phyloP scores from a whole-genome alignment of 2,797 vertebrate genomes.

The Naso thynnoides region DNA sequence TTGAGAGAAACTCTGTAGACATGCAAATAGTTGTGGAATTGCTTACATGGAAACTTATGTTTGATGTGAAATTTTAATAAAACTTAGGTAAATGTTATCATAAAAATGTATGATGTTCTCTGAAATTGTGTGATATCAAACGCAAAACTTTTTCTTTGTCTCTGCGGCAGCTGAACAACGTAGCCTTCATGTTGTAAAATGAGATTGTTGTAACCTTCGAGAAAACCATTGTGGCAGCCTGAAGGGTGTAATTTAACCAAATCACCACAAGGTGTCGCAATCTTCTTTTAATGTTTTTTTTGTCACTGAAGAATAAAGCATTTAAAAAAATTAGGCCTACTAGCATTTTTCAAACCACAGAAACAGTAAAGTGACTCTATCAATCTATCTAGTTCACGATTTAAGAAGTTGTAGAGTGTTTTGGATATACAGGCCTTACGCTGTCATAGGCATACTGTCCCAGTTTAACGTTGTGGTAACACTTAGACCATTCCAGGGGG shows the following conservation, averaged over 20 bases:
- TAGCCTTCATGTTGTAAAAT: not conserved
- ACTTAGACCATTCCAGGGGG: no score
- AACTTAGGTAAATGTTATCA: not conserved
- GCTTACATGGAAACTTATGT: no score
- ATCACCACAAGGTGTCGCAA: conserved; percentile 33
- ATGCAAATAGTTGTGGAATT: no score
- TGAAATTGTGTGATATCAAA: not conserved
- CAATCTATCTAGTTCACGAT: no score
- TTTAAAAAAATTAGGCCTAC: not conserved
- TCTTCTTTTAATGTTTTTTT: not conserved
- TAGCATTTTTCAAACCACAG: not conserved
- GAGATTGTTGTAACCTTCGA: not conserved
- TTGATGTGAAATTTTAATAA: not conserved
- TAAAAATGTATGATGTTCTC: not conserved
- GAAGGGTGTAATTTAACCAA: not conserved
- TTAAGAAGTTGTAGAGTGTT: no score
- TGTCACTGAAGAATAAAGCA: not conserved
- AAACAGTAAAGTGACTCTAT: not conserved
- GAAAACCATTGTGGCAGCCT: not conserved
- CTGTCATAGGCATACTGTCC: no score
- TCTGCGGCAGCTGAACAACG: conserved; percentile 29
- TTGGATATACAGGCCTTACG: no score
- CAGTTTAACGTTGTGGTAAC: no score
- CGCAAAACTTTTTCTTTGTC: not conserved
- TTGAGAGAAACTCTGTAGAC: no score